Evolutionary conservation across 2,797 vertebrate genomes (phyloP).

Genomic region (Phaenicophaeus curvirostris): DNA sequence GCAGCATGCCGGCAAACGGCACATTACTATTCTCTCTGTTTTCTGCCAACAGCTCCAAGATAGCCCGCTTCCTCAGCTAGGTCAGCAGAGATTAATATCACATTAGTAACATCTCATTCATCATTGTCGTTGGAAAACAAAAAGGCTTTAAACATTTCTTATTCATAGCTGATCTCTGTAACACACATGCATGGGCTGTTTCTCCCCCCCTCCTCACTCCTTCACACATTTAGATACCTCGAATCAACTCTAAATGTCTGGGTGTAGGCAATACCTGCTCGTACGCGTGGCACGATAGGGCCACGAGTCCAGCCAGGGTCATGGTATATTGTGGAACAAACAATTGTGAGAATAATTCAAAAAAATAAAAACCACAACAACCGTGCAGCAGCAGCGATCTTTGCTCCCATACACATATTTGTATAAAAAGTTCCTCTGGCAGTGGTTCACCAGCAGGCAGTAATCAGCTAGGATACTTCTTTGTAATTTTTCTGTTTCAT

Average conservation of each 20-base stretch:
- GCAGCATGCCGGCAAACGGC: not conserved
- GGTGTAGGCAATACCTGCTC: not conserved
- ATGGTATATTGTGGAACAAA: not conserved
- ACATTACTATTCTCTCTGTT: not conserved
- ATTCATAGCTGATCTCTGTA: not conserved
- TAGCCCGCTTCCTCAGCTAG: not conserved
- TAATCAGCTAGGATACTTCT: slow-evolving; percentile 74
- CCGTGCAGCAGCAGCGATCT: not conserved
- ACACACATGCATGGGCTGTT: not conserved
- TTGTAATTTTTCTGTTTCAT: slow-evolving; percentile 81
- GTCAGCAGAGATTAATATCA: not conserved
- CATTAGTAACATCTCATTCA: not conserved
- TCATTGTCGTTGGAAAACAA: not conserved
- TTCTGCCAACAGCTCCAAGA: not conserved
- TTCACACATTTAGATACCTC: not conserved
- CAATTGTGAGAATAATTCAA: not conserved
- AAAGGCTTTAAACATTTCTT: slow-evolving; percentile 1
- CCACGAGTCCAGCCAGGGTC: not conserved
- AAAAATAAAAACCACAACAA: not conserved
- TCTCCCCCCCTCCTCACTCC: fast-evolving
- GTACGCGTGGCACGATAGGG: not conserved
- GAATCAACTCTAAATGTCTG: not conserved
- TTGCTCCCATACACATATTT: slow-evolving; percentile 28
- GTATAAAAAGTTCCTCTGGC: slow-evolving; percentile 65
- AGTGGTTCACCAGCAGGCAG: slow-evolving; percentile 71